A percentile compares a stretch with the other conserved stretches of the same genome.
These are phyloP conservation scores for Chalcosyrphus nemorum DNA, from an alignment of 2,888 invertebrate genomes.

Conservation along the genomic window DNA sequence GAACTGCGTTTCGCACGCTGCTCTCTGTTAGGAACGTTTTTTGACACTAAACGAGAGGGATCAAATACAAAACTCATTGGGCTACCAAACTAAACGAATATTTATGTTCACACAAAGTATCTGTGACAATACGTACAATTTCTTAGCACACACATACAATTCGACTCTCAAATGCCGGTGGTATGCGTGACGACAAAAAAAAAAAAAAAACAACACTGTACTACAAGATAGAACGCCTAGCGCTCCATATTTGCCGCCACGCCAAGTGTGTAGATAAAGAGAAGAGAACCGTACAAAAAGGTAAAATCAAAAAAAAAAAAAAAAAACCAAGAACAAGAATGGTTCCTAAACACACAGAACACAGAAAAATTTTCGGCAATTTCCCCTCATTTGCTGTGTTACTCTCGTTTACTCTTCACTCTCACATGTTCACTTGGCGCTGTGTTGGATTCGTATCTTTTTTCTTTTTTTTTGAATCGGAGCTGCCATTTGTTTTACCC, in stretches of 20 bases:
- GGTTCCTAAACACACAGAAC: slow-evolving; percentile 58
- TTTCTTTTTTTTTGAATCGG: slow-evolving; percentile 21
- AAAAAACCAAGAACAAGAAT: slow-evolving; percentile 33
- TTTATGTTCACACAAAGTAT: slow-evolving; percentile 51
- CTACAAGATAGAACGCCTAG: slow-evolving; percentile 15
- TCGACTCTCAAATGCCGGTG: not conserved
- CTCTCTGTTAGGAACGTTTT: slow-evolving; percentile 81
- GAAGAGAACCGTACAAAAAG: slow-evolving; percentile 59
- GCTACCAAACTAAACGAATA: slow-evolving; percentile 61
- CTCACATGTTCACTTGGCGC: slow-evolving; percentile 17
- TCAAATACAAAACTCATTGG: slow-evolving; percentile 70
- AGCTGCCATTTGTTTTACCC: slow-evolving; percentile 66
- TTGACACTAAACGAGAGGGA: slow-evolving; percentile 78
- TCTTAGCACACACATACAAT: slow-evolving; percentile 33
- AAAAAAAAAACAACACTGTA: not conserved
- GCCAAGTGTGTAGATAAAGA: slow-evolving; percentile 41
- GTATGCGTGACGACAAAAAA: slow-evolving; percentile 41
- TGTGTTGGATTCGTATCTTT: slow-evolving; percentile 41
- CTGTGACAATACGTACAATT: slow-evolving; percentile 55
- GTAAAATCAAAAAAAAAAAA: slow-evolving; percentile 34
- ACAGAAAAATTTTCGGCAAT: slow-evolving; percentile 55
- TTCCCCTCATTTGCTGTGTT: slow-evolving; percentile 53
- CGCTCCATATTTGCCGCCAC: slow-evolving; percentile 52
- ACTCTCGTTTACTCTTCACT: not conserved
- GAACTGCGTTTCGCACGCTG: slow-evolving; percentile 77